Conservation (phyloP, 1,140 invertebrate genomes). For the Atta cephalotes region DNA sequence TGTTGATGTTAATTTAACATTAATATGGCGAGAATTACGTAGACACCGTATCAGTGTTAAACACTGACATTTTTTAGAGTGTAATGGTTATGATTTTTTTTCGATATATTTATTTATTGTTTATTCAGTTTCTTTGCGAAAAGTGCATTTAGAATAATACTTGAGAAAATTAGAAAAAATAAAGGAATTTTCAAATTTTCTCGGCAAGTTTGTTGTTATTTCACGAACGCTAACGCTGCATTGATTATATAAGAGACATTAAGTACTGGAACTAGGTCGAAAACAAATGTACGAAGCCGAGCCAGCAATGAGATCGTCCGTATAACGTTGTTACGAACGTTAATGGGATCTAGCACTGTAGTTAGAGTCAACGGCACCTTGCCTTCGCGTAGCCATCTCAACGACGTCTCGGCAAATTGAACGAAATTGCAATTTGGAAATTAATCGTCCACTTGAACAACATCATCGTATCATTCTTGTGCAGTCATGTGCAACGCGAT, state of each 20-base stretch:
- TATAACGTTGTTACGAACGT: conserved; percentile 70
- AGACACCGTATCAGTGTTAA: no score
- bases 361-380: conserved; percentile 60
- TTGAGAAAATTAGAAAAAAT: background rate
- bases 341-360: conserved; percentile 73
- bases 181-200: conserved; percentile 1
- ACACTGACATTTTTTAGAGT: no score
- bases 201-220: background rate
- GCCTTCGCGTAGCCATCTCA: conserved; percentile 55
- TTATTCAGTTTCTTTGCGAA: background rate
- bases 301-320: conserved; percentile 62
- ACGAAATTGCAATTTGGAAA: conserved; percentile 76
- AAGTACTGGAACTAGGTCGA: conserved; percentile 69
- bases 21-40: no score
- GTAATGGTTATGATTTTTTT: background rate
- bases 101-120: background rate
- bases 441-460: conserved; percentile 66
- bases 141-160: background rate
- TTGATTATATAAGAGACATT: conserved; percentile 69
- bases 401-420: conserved; percentile 67
- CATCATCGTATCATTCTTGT: conserved; percentile 32
- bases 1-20: no score
- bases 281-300: conserved; percentile 69
- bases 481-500: background rate
- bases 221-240: conserved; percentile 17